These are phyloP conservation scores for Sarcophaga bullata DNA, from an alignment of 1,140 invertebrate genomes.

Conservation along the genomic window DNA sequence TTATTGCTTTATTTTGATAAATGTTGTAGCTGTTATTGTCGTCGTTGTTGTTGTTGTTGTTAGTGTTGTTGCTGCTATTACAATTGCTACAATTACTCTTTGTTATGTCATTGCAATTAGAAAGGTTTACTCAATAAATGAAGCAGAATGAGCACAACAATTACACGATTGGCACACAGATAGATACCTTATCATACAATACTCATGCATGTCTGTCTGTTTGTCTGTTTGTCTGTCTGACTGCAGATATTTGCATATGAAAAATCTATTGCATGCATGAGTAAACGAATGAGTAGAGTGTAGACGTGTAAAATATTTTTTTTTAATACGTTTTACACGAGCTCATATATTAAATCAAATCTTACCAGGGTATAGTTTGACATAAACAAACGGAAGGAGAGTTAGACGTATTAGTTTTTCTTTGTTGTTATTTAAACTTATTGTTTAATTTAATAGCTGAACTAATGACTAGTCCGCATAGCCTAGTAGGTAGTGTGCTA, in stretches of 20 bases:
- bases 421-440: too few species aligned
- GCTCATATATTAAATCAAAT: not conserved
- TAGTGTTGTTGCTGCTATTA: not conserved
- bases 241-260: too few species aligned
- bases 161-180: not conserved
- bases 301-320: not conserved
- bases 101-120: constrained; percentile 33
- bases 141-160: constrained; percentile 31
- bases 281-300: not conserved
- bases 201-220: too few species aligned
- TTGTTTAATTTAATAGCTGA: too few species aligned
- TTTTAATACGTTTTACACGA: not conserved
- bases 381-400: too few species aligned
- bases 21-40: not conserved
- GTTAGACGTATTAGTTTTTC: too few species aligned
- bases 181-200: not conserved
- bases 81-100: constrained; percentile 1
- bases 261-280: too few species aligned
- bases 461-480: too few species aligned
- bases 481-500: too few species aligned
- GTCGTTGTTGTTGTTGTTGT: not conserved
- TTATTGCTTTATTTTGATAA: not conserved
- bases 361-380: too few species aligned
- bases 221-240: too few species aligned
- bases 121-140: constrained; percentile 39